A percentile compares a stretch with the other conserved stretches of the same genome.
Evolutionary conservation across 1,140 invertebrate genomes (phyloP).

Genomic region (Proctacanthus coquilletti): DNA sequence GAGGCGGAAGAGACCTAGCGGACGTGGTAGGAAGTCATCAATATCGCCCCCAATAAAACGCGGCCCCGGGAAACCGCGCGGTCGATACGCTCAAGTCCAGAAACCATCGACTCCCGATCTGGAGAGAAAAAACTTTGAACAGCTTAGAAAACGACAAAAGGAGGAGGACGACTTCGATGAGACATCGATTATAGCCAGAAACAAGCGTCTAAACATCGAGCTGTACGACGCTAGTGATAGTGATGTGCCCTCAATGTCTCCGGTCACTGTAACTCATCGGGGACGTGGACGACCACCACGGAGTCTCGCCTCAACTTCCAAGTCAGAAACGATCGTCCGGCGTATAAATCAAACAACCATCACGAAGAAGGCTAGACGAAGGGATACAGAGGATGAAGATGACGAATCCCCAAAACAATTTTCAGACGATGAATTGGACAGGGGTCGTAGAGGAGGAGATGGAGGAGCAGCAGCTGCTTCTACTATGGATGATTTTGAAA

Average conservation of each 20-base stretch:
- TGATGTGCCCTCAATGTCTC: neutral
- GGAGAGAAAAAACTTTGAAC: no score
- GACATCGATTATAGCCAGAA: neutral
- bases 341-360: neutral
- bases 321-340: neutral
- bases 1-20: neutral
- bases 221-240: neutral
- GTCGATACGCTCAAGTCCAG: slow-evolving; percentile 4
- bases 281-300: no score
- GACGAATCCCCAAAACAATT: neutral
- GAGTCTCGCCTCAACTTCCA: no score
- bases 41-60: slow-evolving; percentile 3
- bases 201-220: slow-evolving; percentile 1
- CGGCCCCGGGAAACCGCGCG: neutral
- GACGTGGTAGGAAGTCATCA: slow-evolving; percentile 13
- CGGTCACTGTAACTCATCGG: no score
- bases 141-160: slow-evolving; percentile 6
- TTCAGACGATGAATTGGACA: neutral
- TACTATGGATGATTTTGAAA: slow-evolving; percentile 9
- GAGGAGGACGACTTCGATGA: slow-evolving; percentile 2
- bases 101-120: slow-evolving; percentile 6
- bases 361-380: neutral
- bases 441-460: neutral
- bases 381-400: neutral
- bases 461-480: neutral